Base-by-base conservation (phyloP, 2,888 invertebrate genomes). In the Aleiodes testaceus region DNA sequence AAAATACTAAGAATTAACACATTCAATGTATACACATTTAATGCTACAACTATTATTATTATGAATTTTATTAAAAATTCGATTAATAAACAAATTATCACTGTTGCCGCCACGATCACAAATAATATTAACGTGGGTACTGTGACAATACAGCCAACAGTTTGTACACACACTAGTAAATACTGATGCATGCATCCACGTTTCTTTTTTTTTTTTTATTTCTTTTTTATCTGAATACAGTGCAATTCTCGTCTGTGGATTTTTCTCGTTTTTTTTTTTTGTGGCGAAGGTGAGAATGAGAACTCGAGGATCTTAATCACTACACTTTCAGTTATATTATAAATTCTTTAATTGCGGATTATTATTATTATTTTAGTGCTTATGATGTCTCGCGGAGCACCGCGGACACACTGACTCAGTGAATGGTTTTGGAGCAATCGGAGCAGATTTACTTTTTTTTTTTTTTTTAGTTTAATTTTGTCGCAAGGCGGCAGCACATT, bases 311-410 rank as follows among this genome's bases (percentile, higher is more conserved):
- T 2, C 3, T 30, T n/a, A 16, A 9, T 36, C 44, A 11, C 67
- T 11, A 59, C 6, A 30, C 69, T 42, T 16, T 18, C 42, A 14
- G n/a, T 47, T 47, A 2, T 1, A 16, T 14, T 47, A 47, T 47
- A 16, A 16, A 47, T 47, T 47, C 1, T 26, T 5, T 26, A 50
- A 7, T 2, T 20, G 5, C 11, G 18, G 2, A 20, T 26, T 45
- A 22, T 63, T 63, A 20, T 63, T 45, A n/a, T 45, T 26, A 53
- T 63, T 63, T 47, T 36, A 14, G 12, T 36, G 22, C 18, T 59
- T 63, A 74, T 77, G 70, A 73, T 72, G 73, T 73, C 70, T 73
- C 77, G 77, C 75, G 75, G 75, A 74, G 65, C 72, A 73, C 75
- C 76, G 76, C 76, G 75, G 74, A 76, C 74, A 75, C 72, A 76